A percentile compares a stretch with the other conserved stretches of the same genome.
phyloP scores from a whole-genome alignment of 1,140 invertebrate genomes.

The Sycophila sp. region DNA sequence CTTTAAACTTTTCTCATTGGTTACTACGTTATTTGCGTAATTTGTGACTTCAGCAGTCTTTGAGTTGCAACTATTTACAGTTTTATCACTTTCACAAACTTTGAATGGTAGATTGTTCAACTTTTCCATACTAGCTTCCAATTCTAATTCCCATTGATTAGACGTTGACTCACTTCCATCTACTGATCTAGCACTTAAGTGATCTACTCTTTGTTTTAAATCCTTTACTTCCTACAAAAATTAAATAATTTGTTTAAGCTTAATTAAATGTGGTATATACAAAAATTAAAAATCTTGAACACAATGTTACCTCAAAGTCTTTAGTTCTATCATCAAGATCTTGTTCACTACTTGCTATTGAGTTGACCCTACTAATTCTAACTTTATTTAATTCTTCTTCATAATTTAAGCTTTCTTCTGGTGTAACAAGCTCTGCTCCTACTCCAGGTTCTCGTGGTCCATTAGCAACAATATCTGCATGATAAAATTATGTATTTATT shows the following conservation, averaged over 20 bases:
- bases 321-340: constrained; percentile 50
- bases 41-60: constrained; percentile 16
- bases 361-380: constrained; percentile 49
- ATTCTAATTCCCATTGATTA: constrained; percentile 61
- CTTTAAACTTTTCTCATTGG: constrained; percentile 28
- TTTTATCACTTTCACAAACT: constrained; percentile 37
- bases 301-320: constrained; percentile 55
- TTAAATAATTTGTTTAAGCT: neutral
- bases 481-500: no score
- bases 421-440: constrained; percentile 79
- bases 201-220: constrained; percentile 50
- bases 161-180: constrained; percentile 61
- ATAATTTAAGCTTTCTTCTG: constrained; percentile 61
- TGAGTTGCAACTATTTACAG: constrained; percentile 25
- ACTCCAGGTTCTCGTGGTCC: constrained; percentile 89
- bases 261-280: constrained; percentile 2
- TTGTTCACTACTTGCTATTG: constrained; percentile 50
- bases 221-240: constrained; percentile 50
- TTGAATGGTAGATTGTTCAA: constrained; percentile 50
- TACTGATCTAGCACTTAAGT: constrained; percentile 53
- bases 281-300: constrained; percentile 40
- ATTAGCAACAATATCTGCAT: constrained; percentile 58
- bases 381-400: constrained; percentile 52
- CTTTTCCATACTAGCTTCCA: constrained; percentile 58
- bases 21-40: constrained; percentile 10